Base-by-base conservation (phyloP, 2,797 vertebrate genomes). In the Crocodylus rhombifer region DNA sequence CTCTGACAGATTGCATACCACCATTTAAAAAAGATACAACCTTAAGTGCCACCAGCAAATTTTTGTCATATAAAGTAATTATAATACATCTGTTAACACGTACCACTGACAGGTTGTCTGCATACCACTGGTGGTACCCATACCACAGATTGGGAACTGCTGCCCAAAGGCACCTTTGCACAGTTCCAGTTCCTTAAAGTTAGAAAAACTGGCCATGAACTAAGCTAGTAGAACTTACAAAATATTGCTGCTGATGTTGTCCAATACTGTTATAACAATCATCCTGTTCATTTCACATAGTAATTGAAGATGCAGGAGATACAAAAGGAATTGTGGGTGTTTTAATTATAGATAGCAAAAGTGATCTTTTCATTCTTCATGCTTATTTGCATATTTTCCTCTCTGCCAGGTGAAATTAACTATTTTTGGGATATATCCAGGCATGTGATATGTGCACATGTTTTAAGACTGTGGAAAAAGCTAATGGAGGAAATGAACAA, bases 201-300 rank as follows among this genome's bases (percentile, higher is more conserved):
- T 51, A 51, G 42, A 51, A 71, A 87, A 67, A 7, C 14, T 81
- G 87, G 12, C 10, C 6, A 5, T 5, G 30, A 30, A 33, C 64
- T 56, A 94, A 63, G 65, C 77, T 82, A 80, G 82, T 88, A 71
- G 74, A 82, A 86, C 80, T 21, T 84, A 73, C 81, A 91, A 23
- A 1, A 28, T 80, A 75, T 87, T 80, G 63, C 88, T 80, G 75
- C 93, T 51, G 42, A 88, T 87, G 87, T 92, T 94, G 61, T 84
- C 42, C 77, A 76, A 82, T 60, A 15, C 42, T 71, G 42, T 77
- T 33, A 1, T 6, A 87, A 80, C 90, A 86, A 93, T 76, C n/a
- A 80, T 82, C 90, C 77, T 63, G 77, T 87, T 93, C 71, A 30
- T 82, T 67, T 91, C 93, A 20, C 58, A 65, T 33, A 56, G 36